Conservation (phyloP, 2,888 invertebrate species). For the Drosophila macrospina region DNA sequence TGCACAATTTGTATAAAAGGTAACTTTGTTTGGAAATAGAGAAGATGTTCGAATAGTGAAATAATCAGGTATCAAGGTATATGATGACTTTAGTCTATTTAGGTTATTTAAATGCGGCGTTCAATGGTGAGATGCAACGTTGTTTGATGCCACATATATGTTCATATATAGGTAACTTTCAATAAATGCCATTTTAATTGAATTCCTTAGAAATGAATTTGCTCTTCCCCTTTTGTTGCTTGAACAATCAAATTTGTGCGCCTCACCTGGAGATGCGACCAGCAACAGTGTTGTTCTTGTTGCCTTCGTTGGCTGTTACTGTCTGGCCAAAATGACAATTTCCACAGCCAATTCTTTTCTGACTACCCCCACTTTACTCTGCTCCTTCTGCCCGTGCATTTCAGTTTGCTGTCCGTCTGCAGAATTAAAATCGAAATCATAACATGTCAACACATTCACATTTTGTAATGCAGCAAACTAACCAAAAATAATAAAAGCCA, state of each 20-base stretch:
- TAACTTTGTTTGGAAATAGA: neutral
- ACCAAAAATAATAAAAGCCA: conserved; percentile 63
- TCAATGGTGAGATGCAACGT: neutral
- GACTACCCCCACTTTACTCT: neutral
- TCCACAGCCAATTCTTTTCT: neutral
- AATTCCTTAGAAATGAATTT: conserved; percentile 25
- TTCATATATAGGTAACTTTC: neutral
- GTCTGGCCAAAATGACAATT: conserved; percentile 17
- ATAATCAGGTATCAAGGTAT: neutral
- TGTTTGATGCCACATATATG: neutral
- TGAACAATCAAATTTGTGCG: conserved; percentile 19
- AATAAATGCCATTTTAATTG: conserved; percentile 33
- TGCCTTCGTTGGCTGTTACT: neutral
- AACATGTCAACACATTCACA: conserved; percentile 71
- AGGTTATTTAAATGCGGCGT: neutral
- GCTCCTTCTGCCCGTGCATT: neutral
- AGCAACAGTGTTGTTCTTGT: neutral
- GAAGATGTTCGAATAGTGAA: neutral
- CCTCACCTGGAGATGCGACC: conserved; percentile 3
- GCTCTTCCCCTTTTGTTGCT: neutral
- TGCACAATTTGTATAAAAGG: neutral
- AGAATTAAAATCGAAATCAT: conserved; percentile 72
- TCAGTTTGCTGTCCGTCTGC: conserved; percentile 6
- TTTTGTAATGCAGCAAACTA: conserved; percentile 65
- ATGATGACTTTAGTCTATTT: neutral